Conservation (phyloP, 2,113 vertebrate species). For the Upupa epops region DNA sequence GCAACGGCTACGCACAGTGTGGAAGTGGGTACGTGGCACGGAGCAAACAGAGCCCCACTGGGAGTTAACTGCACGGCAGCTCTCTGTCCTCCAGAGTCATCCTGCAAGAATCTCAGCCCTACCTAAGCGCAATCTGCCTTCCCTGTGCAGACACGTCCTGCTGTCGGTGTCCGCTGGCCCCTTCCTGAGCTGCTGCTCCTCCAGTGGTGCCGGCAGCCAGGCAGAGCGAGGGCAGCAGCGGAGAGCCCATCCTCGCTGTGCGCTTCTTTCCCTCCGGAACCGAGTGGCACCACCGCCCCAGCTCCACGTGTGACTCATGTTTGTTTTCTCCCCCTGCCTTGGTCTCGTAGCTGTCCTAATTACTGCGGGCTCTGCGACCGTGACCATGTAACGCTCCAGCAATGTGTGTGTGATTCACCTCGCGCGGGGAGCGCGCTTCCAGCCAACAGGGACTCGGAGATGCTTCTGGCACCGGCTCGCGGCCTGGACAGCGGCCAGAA, state of each 20-base stretch:
- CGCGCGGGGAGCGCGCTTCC: conserved; percentile 8
- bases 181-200: neutral
- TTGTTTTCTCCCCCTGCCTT: neutral
- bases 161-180: neutral
- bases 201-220: neutral
- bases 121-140: neutral
- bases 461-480: conserved; percentile 40
- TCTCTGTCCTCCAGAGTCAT: accelerated
- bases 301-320: conserved; percentile 43
- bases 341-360: conserved; percentile 61
- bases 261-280: neutral
- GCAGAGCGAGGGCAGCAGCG: neutral
- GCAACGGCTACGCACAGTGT: neutral
- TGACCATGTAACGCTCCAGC: conserved; percentile 62
- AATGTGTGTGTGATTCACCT: conserved; percentile 56
- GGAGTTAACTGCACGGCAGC: neutral
- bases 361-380: conserved; percentile 47
- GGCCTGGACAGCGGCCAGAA: conserved; percentile 58
- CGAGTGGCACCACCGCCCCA: neutral
- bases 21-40: neutral
- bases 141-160: neutral
- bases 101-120: neutral
- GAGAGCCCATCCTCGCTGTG: neutral
- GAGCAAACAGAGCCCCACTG: neutral
- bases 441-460: conserved; percentile 51